Evolutionary conservation across 2,113 vertebrate genomes (phyloP), one percentile per base, ranked within the genome.

Genomic region (Apus apus): DNA sequence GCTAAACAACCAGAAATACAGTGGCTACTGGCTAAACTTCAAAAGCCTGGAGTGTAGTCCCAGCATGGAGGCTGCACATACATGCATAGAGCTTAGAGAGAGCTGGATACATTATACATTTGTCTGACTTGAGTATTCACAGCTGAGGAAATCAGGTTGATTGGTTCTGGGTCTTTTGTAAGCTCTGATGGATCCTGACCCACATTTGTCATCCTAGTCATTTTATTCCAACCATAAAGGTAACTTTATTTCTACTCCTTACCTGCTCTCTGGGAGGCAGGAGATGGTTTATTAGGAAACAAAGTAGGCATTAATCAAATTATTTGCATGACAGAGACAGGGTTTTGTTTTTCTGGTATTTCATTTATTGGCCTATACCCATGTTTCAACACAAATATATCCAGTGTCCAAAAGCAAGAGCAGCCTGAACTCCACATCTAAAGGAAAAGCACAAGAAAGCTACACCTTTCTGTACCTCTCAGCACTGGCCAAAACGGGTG

Each of bases 21-120:
- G 93, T 27, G 58, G 93, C 93, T 88, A 83, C 78, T 78, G 90
- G 80, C 89, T 93, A 71, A 85, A 95, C 96, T 95, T 97, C 95
- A 95, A 91, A 97, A 93, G 83, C 54, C 85, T 87, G 88, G 73
- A 71, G 84, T 38, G 22, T 3, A 64, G 64, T 50, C 94, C 88
- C 94, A 93, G 95, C 94, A 88, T 82, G 36, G 16, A 64, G 17
- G 89, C 67, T 57, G 68, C 81, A 51, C 38, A 53, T 38, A 67
- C 79, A 90, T 0, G 1, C 40, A 43, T 43, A 43, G 40, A 43
- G 40, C 40, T 94, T 82, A 85, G 74, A 85, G 57, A 61, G 67
- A 72, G 53, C 23, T 85, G 88, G 79, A 92, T 93, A 81, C 72
- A 61, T 79, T 83, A 84, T 48, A 61, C 58, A 60, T 81, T 46